These are phyloP conservation scores for Coenonympha arcania DNA, from an alignment of 2,888 invertebrate genomes.

Conservation along the genomic window DNA sequence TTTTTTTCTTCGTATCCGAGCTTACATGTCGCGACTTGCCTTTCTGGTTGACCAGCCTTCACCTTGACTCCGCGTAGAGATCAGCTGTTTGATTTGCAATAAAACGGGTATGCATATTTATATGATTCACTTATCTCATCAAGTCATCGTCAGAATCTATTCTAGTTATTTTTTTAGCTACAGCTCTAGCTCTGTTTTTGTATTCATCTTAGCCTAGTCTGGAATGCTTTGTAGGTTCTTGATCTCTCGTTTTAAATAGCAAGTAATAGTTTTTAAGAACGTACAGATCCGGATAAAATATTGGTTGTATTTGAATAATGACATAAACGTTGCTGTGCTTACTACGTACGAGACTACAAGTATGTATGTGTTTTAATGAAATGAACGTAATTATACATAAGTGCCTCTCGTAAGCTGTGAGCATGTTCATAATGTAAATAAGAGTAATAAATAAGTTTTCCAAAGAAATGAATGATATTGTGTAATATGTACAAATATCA, in stretches of 20 bases:
- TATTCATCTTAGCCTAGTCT: slow-evolving; percentile 46
- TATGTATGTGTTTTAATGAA: background rate
- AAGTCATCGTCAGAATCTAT: slow-evolving; percentile 52
- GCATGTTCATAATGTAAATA: slow-evolving; percentile 1
- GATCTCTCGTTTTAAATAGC: slow-evolving; percentile 42
- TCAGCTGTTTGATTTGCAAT: slow-evolving; percentile 52
- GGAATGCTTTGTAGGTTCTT: slow-evolving; percentile 47
- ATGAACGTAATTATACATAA: no score
- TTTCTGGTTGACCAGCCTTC: slow-evolving; percentile 44
- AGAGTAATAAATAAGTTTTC: background rate
- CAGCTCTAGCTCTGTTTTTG: slow-evolving; percentile 41
- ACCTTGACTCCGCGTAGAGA: slow-evolving; percentile 45
- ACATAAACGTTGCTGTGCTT: background rate
- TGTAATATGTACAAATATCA: slow-evolving; percentile 13
- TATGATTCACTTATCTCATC: slow-evolving; percentile 59
- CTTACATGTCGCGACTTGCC: slow-evolving; percentile 48
- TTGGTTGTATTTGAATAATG: slow-evolving; percentile 10
- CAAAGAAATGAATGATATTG: background rate
- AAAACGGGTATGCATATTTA: slow-evolving; percentile 49
- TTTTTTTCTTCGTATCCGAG: slow-evolving; percentile 25
- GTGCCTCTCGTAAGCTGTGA: background rate
- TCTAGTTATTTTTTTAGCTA: slow-evolving; percentile 40
- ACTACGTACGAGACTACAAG: no score
- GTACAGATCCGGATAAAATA: slow-evolving; percentile 5
- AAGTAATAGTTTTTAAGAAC: slow-evolving; percentile 3